Conservation (phyloP, 2,113 vertebrate species). For the Nycticebus coucang region DNA sequence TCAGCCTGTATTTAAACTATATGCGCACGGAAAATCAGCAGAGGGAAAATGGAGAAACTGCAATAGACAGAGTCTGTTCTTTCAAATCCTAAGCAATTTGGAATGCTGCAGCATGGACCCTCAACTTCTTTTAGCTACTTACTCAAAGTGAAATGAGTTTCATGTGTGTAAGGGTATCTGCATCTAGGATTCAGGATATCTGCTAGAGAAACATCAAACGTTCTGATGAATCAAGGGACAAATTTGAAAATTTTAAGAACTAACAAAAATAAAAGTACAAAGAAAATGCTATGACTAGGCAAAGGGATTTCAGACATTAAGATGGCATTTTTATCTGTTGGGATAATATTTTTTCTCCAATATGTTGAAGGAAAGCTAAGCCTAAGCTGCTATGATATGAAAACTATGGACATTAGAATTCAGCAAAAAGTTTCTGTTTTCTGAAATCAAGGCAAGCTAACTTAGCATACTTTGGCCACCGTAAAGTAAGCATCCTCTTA, state of each 20-base stretch:
- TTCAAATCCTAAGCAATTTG: background rate
- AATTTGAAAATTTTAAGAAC: conserved; percentile 33
- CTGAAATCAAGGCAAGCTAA: background rate
- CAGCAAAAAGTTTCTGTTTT: conserved; percentile 9
- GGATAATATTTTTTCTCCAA: background rate
- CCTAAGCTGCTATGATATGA: background rate
- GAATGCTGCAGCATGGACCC: background rate
- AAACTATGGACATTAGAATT: background rate
- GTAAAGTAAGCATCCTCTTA: background rate
- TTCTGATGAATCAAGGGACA: conserved; percentile 27
- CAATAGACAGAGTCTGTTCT: background rate
- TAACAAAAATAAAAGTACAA: conserved; percentile 28
- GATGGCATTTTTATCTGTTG: background rate
- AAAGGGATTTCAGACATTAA: conserved; percentile 36
- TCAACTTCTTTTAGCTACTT: background rate
- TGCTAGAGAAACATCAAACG: conserved; percentile 22
- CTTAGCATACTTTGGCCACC: background rate
- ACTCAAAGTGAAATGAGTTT: conserved; percentile 14
- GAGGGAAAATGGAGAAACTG: background rate
- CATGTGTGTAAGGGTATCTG: background rate
- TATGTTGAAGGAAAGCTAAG: conserved; percentile 42
- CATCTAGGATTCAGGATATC: background rate
- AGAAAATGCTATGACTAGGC: background rate
- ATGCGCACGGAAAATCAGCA: conserved; percentile 8
- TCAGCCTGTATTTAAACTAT: background rate